Conservation (phyloP, 2,888 invertebrate species). For the Rotaria macrura region DNA sequence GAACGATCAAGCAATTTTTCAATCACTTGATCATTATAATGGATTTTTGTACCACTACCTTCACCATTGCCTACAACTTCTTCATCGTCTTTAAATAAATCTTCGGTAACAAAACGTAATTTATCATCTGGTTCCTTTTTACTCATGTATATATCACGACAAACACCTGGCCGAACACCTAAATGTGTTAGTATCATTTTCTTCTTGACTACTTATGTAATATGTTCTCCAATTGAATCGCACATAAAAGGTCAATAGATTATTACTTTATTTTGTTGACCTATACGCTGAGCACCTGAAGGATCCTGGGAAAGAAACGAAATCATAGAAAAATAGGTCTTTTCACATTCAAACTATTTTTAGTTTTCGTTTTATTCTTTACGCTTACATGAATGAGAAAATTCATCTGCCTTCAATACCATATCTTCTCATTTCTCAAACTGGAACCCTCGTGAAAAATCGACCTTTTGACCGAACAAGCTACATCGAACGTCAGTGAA, state of each 20-base stretch:
- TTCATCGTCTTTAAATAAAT: conserved; percentile 92
- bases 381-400: no score
- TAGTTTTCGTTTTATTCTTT: no score
- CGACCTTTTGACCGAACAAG: no score
- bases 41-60: conserved; percentile 55
- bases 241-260: conserved; percentile 97
- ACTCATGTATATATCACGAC: conserved; percentile 72
- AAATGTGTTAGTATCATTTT: conserved; percentile 99
- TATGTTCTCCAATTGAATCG: conserved; percentile 93
- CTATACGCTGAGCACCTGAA: conserved; percentile 95
- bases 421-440: no score
- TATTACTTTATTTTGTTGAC: conserved; percentile 97
- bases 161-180: conserved; percentile 88
- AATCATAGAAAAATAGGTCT: no score
- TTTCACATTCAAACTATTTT: no score
- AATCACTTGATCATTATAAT: conserved; percentile 91
- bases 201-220: conserved; percentile 92
- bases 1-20: conserved; percentile 79
- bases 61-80: conserved; percentile 37
- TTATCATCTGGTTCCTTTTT: conserved; percentile 98
- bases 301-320: conserved; percentile 59
- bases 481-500: no score
- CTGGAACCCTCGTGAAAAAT: no score
- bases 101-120: conserved; percentile 92
- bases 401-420: no score